A percentile compares a stretch with the other conserved stretches of the same genome.
Evolutionary conservation across 2,888 invertebrate species (phyloP).

Genomic region (Drosophila ezoana): DNA sequence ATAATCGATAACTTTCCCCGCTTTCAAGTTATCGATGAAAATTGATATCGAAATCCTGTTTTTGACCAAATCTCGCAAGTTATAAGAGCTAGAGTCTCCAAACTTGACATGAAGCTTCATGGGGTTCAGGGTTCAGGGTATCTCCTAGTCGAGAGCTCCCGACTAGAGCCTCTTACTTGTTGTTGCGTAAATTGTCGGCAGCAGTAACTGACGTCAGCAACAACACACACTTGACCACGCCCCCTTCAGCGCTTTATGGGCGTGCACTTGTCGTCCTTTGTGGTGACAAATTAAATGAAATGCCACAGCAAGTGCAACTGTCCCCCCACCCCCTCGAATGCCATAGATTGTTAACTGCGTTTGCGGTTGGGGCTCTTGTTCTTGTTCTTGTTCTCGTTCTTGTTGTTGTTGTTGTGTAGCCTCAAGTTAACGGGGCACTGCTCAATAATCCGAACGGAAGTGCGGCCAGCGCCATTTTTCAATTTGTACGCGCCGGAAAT

Average conservation of each 20-base stretch:
- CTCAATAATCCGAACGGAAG: slow-evolving; percentile 72
- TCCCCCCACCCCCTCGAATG: neutral
- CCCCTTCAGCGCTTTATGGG: slow-evolving; percentile 32
- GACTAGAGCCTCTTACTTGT: neutral
- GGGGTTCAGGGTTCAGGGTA: too few species aligned
- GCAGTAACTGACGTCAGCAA: slow-evolving; percentile 65
- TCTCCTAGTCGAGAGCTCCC: too few species aligned
- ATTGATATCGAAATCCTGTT: too few species aligned
- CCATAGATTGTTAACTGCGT: slow-evolving; percentile 23
- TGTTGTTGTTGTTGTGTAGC: slow-evolving; percentile 24
- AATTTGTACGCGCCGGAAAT: slow-evolving; percentile 74
- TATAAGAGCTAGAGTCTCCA: too few species aligned
- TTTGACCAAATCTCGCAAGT: too few species aligned
- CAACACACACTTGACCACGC: slow-evolving; percentile 39
- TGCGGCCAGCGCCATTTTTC: slow-evolving; percentile 75
- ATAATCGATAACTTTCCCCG: too few species aligned
- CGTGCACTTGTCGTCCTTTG: slow-evolving; percentile 33
- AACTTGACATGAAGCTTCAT: too few species aligned
- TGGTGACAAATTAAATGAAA: slow-evolving; percentile 74
- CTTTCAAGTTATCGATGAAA: too few species aligned
- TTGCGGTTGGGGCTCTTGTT: slow-evolving; percentile 11
- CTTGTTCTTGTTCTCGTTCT: neutral
- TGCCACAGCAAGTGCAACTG: slow-evolving; percentile 40
- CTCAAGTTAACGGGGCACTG: slow-evolving; percentile 66
- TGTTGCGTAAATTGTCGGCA: slow-evolving; percentile 38